Conservation (phyloP, 2,113 vertebrate species). For the Diadophis punctatus region DNA sequence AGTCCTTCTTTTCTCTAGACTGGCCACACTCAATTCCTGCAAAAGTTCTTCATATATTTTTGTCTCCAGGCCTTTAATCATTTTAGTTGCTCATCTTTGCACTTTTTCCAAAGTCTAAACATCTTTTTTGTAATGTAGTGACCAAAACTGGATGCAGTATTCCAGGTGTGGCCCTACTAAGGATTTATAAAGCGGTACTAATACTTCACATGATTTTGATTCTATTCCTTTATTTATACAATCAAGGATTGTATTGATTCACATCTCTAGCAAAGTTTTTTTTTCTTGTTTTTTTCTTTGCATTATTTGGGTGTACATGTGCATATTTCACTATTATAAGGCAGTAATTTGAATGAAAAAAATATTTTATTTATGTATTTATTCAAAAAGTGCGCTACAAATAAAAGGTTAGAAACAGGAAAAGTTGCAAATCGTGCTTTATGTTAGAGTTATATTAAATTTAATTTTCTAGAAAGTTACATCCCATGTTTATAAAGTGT, state of each 20-base stretch:
- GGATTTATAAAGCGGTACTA: too few relatives aligned
- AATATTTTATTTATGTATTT: constrained; percentile 66
- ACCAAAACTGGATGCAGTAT: too few relatives aligned
- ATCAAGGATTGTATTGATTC: not conserved
- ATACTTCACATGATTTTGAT: too few relatives aligned
- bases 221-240: too few relatives aligned
- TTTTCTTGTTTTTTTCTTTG: constrained; percentile 1
- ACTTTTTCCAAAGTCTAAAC: too few relatives aligned
- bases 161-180: too few relatives aligned
- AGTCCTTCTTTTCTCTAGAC: too few relatives aligned
- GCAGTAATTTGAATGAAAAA: constrained; percentile 62
- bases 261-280: not conserved
- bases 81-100: too few relatives aligned
- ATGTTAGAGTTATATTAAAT: constrained; percentile 61
- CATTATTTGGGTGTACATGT: not conserved
- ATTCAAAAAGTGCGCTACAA: constrained; percentile 61
- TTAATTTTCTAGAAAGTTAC: constrained; percentile 69
- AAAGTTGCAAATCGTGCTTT: constrained; percentile 71
- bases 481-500: constrained; percentile 72
- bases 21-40: too few relatives aligned
- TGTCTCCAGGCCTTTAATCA: too few relatives aligned
- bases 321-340: constrained; percentile 47
- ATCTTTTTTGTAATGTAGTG: too few relatives aligned
- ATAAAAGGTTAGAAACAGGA: constrained; percentile 51
- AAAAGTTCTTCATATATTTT: too few relatives aligned